phyloP scores from a whole-genome alignment of 2,113 vertebrate genomes.

The Heteronetta atricapilla region DNA sequence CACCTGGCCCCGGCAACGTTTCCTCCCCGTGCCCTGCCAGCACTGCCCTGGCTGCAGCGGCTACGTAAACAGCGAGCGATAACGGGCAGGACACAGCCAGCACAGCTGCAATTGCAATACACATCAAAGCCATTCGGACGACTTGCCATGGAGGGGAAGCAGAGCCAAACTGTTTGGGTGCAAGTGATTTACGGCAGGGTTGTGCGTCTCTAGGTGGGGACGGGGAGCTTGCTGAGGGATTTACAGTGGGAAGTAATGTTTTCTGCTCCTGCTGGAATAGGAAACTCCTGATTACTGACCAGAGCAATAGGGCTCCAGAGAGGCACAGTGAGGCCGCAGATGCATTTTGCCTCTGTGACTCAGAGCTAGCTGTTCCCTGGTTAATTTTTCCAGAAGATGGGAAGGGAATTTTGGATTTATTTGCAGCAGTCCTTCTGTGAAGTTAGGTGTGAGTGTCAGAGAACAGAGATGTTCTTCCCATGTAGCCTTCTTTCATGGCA shows the following conservation, averaged over 20 bases:
- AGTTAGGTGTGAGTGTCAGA: background rate
- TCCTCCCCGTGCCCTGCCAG: background rate
- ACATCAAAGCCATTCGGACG: background rate
- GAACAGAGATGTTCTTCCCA: background rate
- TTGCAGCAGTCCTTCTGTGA: background rate
- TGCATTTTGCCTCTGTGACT: background rate
- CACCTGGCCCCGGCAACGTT: background rate
- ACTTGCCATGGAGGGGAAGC: accelerated
- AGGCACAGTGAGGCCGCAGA: accelerated
- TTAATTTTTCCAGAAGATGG: background rate
- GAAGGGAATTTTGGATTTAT: background rate
- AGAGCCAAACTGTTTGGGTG: background rate
- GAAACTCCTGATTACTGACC: background rate
- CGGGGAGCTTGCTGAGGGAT: background rate
- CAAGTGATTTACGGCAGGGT: background rate
- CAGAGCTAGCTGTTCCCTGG: accelerated
- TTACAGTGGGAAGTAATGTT: background rate
- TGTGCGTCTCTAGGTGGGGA: background rate
- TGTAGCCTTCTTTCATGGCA: background rate
- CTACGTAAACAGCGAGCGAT: background rate
- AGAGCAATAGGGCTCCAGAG: background rate
- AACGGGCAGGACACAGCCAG: background rate
- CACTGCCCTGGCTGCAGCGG: background rate
- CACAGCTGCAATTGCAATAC: background rate
- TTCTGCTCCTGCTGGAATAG: background rate